These are phyloP conservation scores for Erebia ligea DNA, from an alignment of 2,888 invertebrate genomes.

Conservation along the genomic window DNA sequence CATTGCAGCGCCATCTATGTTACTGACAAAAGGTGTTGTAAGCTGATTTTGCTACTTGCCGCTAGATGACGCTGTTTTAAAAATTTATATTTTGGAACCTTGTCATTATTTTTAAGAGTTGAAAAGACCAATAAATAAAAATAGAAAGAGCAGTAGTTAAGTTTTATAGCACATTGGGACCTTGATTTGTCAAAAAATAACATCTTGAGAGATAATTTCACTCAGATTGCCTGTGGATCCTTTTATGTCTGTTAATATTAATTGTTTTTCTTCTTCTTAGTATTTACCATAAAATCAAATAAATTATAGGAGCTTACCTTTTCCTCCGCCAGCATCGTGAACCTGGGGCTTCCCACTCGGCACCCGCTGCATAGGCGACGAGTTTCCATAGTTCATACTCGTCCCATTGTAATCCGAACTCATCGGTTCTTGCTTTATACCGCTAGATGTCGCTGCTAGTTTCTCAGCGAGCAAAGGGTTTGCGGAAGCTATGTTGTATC, in stretches of 20 bases:
- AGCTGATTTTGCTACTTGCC: constrained; percentile 43
- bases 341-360: constrained; percentile 80
- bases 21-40: not conserved
- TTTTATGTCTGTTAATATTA: not conserved
- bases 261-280: not conserved
- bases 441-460: constrained; percentile 88
- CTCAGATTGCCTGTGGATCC: too few species aligned
- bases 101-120: too few species aligned
- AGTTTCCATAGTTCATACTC: constrained; percentile 79
- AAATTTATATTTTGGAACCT: too few species aligned
- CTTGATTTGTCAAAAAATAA: too few species aligned
- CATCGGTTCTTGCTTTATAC: constrained; percentile 81
- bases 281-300: not conserved
- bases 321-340: constrained; percentile 81
- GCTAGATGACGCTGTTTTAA: constrained; percentile 53
- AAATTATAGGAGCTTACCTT: constrained; percentile 68
- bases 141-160: too few species aligned
- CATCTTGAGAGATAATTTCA: too few species aligned
- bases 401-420: constrained; percentile 78
- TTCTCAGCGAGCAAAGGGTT: constrained; percentile 94
- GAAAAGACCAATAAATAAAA: too few species aligned
- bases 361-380: constrained; percentile 80
- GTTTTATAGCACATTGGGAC: too few species aligned
- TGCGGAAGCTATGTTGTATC: constrained; percentile 92
- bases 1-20: constrained; percentile 55